Evolutionary conservation across 2,797 vertebrate species (phyloP).

Genomic region (Sebastes taczanowskii): DNA sequence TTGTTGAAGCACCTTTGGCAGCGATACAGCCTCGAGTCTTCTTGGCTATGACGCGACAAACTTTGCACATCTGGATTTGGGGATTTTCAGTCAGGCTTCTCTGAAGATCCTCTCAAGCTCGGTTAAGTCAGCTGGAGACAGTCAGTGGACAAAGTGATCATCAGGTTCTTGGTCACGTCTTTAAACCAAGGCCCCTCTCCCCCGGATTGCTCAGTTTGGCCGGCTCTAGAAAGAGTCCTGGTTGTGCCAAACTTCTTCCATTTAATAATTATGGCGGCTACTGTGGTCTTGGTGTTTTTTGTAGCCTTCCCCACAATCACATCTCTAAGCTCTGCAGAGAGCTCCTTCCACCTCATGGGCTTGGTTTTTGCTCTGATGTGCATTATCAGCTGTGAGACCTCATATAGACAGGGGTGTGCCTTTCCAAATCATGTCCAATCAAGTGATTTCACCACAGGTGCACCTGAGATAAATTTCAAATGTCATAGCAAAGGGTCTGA

Average conservation of each 20-base stretch:
- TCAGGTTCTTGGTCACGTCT: not conserved
- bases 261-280: accelerated
- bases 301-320: not conserved
- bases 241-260: not conserved
- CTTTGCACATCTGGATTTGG: no score
- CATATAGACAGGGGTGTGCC: not conserved
- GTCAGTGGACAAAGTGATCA: no score
- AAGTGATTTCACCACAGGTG: not conserved
- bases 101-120: not conserved
- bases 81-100: not conserved
- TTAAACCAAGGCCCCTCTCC: no score
- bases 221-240: not conserved
- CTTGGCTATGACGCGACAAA: not conserved
- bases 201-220: not conserved
- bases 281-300: not conserved
- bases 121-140: no score
- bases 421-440: not conserved
- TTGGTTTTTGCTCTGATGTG: not conserved
- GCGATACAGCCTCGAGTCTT: not conserved
- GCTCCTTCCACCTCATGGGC: not conserved
- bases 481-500: not conserved
- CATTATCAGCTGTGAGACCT: not conserved
- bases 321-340: not conserved
- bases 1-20: not conserved
- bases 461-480: not conserved